These are phyloP conservation scores for Myrmophylax atrothorax DNA, from an alignment of 2,113 vertebrate genomes.

Conservation along the genomic window DNA sequence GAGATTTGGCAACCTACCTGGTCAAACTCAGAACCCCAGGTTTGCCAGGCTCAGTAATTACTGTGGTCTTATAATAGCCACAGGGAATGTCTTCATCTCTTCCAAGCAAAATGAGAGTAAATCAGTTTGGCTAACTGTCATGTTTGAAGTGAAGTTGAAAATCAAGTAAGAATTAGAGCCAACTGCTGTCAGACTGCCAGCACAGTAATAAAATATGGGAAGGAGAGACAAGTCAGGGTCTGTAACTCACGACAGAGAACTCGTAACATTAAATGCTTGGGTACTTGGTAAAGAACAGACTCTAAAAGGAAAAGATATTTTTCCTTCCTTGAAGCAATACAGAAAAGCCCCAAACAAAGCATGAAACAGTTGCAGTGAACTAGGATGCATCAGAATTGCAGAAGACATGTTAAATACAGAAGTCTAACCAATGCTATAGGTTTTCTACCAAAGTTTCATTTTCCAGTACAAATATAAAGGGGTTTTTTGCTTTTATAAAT, in stretches of 20 bases:
- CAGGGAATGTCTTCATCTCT: not conserved
- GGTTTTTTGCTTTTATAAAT: not conserved
- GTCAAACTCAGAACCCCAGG: constrained; percentile 10
- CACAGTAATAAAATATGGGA: not conserved
- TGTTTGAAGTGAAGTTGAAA: not conserved
- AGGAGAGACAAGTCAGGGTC: not conserved
- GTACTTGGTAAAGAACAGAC: not conserved
- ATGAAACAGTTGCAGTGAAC: not conserved
- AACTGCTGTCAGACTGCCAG: not conserved
- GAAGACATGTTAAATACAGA: not conserved
- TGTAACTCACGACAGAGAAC: not conserved
- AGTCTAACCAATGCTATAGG: not conserved
- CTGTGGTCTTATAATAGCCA: not conserved
- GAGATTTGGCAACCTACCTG: not conserved
- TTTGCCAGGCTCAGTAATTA: not conserved
- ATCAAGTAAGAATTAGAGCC: not conserved
- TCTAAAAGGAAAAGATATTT: not conserved
- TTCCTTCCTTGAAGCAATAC: not conserved
- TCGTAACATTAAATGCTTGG: not conserved
- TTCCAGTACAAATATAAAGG: not conserved
- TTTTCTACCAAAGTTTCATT: not conserved
- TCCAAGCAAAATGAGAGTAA: not conserved
- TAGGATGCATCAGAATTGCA: not conserved
- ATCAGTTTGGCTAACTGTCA: not conserved
- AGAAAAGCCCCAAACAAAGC: not conserved